phyloP scores from a whole-genome alignment of 2,888 invertebrate species.

The Athalia circularis region DNA sequence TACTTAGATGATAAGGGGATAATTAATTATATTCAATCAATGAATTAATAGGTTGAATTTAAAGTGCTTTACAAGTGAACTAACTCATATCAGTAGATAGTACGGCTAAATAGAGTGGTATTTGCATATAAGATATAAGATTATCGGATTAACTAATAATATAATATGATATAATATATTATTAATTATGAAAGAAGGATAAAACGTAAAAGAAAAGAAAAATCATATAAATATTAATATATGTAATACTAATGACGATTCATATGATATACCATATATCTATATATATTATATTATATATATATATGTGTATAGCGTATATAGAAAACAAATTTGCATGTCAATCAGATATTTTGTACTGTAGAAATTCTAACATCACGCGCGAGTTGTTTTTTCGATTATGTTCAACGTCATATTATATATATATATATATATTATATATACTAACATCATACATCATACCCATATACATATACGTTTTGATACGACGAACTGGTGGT shows the following conservation, averaged over 20 bases:
- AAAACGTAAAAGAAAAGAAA: conserved; percentile 19
- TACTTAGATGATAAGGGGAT: conserved; percentile 44
- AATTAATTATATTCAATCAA: conserved; percentile 41
- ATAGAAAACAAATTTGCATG: conserved; percentile 56
- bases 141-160: conserved; percentile 51
- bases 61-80: conserved; percentile 73
- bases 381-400: background rate
- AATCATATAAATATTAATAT: conserved; percentile 42
- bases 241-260: conserved; percentile 21
- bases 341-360: conserved; percentile 69
- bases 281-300: conserved; percentile 27
- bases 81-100: conserved; percentile 72
- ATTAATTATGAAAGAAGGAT: conserved; percentile 15
- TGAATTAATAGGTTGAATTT: conserved; percentile 67
- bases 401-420: background rate
- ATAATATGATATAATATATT: conserved; percentile 55
- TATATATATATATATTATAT: too few relatives aligned
- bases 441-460: too few relatives aligned
- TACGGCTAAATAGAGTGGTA: conserved; percentile 58
- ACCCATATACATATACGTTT: background rate
- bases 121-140: conserved; percentile 35
- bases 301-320: conserved; percentile 46
- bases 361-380: conserved; percentile 47
- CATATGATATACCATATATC: conserved; percentile 47
- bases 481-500: too few relatives aligned